A percentile compares a stretch with the other conserved stretches of the same genome.
Evolutionary conservation across 2,888 invertebrate species (phyloP).

Genomic region (Timema cristinae): DNA sequence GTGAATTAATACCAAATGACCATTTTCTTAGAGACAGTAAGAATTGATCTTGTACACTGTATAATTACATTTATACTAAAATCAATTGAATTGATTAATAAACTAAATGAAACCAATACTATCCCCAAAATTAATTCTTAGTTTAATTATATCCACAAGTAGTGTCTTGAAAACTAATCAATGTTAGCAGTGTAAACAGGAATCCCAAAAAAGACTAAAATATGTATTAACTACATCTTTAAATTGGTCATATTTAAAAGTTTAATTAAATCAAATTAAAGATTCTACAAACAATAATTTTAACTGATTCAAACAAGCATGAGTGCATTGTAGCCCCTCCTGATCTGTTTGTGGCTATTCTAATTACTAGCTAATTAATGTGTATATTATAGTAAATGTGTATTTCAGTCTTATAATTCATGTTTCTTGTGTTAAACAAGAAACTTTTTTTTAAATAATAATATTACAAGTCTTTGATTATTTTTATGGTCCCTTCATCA

Average conservation of each 20-base stretch:
- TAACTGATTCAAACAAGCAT: background rate
- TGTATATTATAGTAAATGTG: slow-evolving; percentile 28
- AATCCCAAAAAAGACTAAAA: slow-evolving; percentile 9
- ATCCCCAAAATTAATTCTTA: too few species aligned
- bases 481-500: slow-evolving; percentile 27
- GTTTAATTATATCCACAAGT: background rate
- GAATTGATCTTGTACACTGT: too few species aligned
- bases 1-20: too few species aligned
- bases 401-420: slow-evolving; percentile 30
- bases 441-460: slow-evolving; percentile 20
- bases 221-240: background rate
- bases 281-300: slow-evolving; percentile 12
- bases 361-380: slow-evolving; percentile 25
- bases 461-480: slow-evolving; percentile 26
- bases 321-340: background rate
- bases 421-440: slow-evolving; percentile 23
- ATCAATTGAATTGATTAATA: too few species aligned
- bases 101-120: too few species aligned
- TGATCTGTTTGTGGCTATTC: background rate
- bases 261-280: slow-evolving; percentile 9
- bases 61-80: too few species aligned
- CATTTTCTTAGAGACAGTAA: too few species aligned
- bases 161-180: background rate
- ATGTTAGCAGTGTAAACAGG: background rate
- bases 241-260: background rate